Conservation (phyloP, 2,888 invertebrate genomes). For the Eupithecia insigniata region DNA sequence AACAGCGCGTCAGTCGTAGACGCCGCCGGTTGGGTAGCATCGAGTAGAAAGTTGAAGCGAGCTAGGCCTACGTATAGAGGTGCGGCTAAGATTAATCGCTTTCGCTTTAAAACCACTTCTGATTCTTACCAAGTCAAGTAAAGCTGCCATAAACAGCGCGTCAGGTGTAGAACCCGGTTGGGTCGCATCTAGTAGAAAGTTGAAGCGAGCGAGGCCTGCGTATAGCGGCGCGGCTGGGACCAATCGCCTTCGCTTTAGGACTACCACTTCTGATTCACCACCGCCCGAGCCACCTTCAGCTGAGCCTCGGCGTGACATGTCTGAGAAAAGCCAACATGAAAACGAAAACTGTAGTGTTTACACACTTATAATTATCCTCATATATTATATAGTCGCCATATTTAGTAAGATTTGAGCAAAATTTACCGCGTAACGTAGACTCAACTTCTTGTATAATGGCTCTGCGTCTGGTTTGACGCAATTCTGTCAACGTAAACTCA, state of each 20-base stretch:
- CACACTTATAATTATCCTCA: too few species aligned
- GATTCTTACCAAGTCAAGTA: conserved; percentile 93
- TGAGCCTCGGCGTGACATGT: conserved; percentile 89
- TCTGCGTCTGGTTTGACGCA: too few species aligned
- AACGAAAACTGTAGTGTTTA: not conserved
- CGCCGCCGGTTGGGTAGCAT: conserved; percentile 98
- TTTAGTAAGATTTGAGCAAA: not conserved
- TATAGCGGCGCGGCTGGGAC: conserved; percentile 91
- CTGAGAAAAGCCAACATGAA: conserved; percentile 15
- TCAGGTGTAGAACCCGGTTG: conserved; percentile 98
- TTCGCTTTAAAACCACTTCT: conserved; percentile 90
- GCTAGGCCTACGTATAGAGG: conserved; percentile 94
- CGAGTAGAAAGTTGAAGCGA: conserved; percentile 95
- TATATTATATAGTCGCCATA: too few species aligned
- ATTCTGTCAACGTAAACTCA: too few species aligned
- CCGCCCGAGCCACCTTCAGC: conserved; percentile 90
- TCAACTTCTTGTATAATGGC: too few species aligned
- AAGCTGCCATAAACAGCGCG: conserved; percentile 96
- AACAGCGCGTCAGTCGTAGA: conserved; percentile 89
- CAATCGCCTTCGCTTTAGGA: conserved; percentile 93
- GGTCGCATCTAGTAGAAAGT: conserved; percentile 96
- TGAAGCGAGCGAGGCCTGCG: conserved; percentile 95
- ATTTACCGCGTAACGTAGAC: not conserved
- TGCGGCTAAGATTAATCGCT: conserved; percentile 91
- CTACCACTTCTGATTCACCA: conserved; percentile 92